Percentiles rank a stretch among this genome's conserved stretches.
Conservation (phyloP, 2,888 invertebrate genomes). For the Adelognathus sp. region DNA sequence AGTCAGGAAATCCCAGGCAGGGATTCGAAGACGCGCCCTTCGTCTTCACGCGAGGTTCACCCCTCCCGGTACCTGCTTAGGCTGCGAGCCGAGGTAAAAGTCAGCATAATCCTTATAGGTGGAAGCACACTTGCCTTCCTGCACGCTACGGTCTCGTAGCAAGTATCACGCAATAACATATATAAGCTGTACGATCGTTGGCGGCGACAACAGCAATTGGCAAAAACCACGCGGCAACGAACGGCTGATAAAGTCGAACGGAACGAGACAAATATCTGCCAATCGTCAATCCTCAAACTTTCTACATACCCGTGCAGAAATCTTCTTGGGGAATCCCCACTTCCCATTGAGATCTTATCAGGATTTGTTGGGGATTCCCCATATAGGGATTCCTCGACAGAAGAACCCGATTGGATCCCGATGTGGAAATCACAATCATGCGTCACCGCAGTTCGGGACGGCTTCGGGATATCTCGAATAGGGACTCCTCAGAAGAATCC, state of each 20-base stretch:
- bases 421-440: no score
- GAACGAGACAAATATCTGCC: background rate
- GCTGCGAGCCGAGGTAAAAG: conserved; percentile 8
- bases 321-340: no score
- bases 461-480: no score
- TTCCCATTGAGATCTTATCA: no score
- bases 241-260: background rate
- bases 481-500: no score
- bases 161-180: background rate
- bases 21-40: conserved; percentile 31
- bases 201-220: background rate
- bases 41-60: conserved; percentile 9
- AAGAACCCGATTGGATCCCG: no score
- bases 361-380: no score
- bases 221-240: background rate
- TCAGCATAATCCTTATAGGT: conserved; percentile 12
- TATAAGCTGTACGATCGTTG: background rate
- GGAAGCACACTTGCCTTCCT: conserved; percentile 18
- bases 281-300: background rate
- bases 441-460: no score
- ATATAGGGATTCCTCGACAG: no score
- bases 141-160: conserved; percentile 25
- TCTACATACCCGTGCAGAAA: no score
- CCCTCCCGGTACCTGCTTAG: conserved; percentile 14
- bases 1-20: conserved; percentile 16